A percentile compares a stretch with the other conserved stretches of the same genome.
phyloP scores from a whole-genome alignment of 2,888 invertebrate species.

The Ochropleura leucogaster region DNA sequence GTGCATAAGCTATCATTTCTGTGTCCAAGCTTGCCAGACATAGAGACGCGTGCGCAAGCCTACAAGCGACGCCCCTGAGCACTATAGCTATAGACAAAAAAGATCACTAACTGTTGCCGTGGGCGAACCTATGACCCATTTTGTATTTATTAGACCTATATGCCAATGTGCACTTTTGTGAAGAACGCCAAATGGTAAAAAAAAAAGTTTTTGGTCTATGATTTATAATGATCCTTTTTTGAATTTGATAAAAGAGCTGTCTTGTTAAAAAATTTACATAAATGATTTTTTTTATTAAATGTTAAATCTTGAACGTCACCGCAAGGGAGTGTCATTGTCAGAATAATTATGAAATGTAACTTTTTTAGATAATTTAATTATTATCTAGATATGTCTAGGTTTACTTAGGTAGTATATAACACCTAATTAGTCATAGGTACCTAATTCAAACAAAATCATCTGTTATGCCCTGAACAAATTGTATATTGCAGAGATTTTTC shows the following conservation, averaged over 20 bases:
- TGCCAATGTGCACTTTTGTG: too few species aligned
- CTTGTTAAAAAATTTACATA: conserved; percentile 16
- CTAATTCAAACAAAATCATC: too few species aligned
- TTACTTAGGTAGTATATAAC: too few species aligned
- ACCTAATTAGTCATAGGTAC: too few species aligned
- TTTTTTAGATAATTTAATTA: too few species aligned
- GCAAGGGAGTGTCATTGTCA: too few species aligned
- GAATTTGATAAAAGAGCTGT: conserved; percentile 2
- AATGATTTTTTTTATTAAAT: background rate
- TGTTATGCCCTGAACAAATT: too few species aligned
- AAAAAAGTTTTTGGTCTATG: conserved; percentile 13
- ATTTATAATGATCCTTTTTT: conserved; percentile 4
- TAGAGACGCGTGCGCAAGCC: conserved; percentile 12
- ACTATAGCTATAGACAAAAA: conserved; percentile 16
- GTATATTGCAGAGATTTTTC: too few species aligned
- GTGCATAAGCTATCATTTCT: background rate
- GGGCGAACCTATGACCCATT: conserved; percentile 20
- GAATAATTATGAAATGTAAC: background rate
- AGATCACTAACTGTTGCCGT: conserved; percentile 14
- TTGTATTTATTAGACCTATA: too few species aligned
- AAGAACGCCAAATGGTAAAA: background rate
- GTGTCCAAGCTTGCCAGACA: background rate
- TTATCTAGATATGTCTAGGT: too few species aligned
- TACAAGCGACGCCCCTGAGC: background rate
- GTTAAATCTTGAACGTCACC: too few species aligned